Conservation (phyloP, 1,140 invertebrate genomes). For the Bombus polaris region DNA sequence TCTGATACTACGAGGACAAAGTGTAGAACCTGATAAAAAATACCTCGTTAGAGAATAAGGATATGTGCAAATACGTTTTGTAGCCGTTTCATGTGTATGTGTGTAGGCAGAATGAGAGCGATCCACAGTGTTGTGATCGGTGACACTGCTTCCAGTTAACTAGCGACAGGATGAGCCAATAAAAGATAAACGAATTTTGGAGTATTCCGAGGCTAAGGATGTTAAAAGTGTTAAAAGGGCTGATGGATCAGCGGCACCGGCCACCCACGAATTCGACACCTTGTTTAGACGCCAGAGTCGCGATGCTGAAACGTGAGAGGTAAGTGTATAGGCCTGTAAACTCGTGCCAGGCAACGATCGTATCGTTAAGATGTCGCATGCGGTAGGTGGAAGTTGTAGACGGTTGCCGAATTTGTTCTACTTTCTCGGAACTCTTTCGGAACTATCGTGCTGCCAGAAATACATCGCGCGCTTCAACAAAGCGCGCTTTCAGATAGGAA, state of each 20-base stretch:
- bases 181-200: neutral
- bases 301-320: constrained; percentile 58
- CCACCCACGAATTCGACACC: constrained; percentile 55
- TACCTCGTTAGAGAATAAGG: too few relatives aligned
- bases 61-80: too few relatives aligned
- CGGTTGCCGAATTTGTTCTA: neutral
- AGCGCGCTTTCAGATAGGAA: neutral
- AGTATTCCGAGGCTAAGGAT: neutral
- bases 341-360: constrained; percentile 33
- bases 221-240: constrained; percentile 18
- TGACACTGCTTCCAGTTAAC: too few relatives aligned
- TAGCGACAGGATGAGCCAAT: neutral
- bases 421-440: neutral
- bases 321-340: constrained; percentile 26
- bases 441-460: neutral
- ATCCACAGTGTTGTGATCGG: neutral
- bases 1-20: too few relatives aligned
- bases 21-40: too few relatives aligned
- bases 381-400: neutral
- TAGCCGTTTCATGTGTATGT: too few relatives aligned
- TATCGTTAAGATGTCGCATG: constrained; percentile 46
- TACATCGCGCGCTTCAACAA: neutral
- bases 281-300: constrained; percentile 62
- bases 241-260: constrained; percentile 40
- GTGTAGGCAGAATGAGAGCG: too few relatives aligned